Evolutionary conservation across 2,888 invertebrate species (phyloP).

Genomic region (Charanyca ferruginea): DNA sequence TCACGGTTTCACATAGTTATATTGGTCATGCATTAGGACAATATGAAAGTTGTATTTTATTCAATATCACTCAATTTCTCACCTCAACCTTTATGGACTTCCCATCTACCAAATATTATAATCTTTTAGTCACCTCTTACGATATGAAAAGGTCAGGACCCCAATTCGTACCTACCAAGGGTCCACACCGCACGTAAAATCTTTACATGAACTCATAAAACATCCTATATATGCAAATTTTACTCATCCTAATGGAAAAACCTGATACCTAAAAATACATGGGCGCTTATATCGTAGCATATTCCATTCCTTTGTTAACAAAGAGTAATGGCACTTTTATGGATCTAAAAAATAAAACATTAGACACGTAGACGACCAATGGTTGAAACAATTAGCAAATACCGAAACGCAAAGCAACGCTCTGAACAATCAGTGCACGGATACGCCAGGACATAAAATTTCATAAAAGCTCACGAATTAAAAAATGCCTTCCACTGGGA

Average conservation of each 20-base stretch:
- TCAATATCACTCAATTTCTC: background rate
- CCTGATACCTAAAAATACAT: constrained; percentile 59
- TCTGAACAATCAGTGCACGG: constrained; percentile 78
- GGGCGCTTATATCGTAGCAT: constrained; percentile 46
- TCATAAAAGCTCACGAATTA: constrained; percentile 87
- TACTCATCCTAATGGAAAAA: constrained; percentile 54
- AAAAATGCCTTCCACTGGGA: constrained; percentile 85
- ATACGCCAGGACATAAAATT: constrained; percentile 82
- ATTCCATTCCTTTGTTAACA: constrained; percentile 58
- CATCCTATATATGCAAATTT: constrained; percentile 48
- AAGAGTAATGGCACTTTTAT: constrained; percentile 60
- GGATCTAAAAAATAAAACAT: constrained; percentile 61
- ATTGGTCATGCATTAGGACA: background rate
- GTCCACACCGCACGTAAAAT: constrained; percentile 43
- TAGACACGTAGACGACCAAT: constrained; percentile 64
- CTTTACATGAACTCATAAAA: constrained; percentile 42
- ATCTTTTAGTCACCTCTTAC: constrained; percentile 38
- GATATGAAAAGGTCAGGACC: constrained; percentile 22
- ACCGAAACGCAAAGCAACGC: constrained; percentile 70
- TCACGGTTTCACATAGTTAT: background rate
- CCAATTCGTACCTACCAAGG: constrained; percentile 21
- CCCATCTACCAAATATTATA: constrained; percentile 30
- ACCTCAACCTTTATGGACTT: background rate
- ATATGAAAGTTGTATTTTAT: background rate
- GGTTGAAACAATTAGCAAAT: constrained; percentile 77